Base-by-base conservation (phyloP, 2,113 vertebrate species). In the Aegithalos caudatus region DNA sequence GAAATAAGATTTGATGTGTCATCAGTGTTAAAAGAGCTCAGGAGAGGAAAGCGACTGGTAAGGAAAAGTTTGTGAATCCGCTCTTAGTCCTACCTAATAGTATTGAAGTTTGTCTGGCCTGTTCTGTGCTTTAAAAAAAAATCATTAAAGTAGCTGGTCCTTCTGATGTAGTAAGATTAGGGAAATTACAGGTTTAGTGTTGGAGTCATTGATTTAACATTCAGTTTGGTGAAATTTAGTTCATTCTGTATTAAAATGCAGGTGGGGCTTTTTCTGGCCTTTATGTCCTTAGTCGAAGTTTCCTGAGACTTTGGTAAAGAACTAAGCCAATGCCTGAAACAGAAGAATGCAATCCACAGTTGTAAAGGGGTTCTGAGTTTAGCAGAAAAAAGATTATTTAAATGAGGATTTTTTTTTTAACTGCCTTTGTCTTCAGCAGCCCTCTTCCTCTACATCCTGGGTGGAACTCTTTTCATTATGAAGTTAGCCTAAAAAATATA, bases 41-140 rank as follows among this genome's bases (percentile, higher is more conserved):
- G 9, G 48, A 98, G 98, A 97, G 98, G 98, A 94, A 98, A 94
- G 81, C 94, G 84, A 12, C 88, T 98, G 98, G 98, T 98, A 97
- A 98, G 97, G 58, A 92, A 7, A 60, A 53, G 27, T 81, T 85
- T 90, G 71, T 84, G 29, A 83, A 45, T 62, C 38, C 85, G 53
- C 38, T 7, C 14, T 72, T 81, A 40, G 27, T 84, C 10, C 27
- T 42, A 0, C 29, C 35, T 64, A 2, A 1, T 24, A 14, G 9
- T 50, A 14, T 33, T 64, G 53, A 67, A 60, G n/a, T 23, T 50
- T 62, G 42, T 88, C 35, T 87, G 35, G 35, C 31, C 56, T 78
- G 23, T 60, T 81, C 28, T 35, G 9, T 53, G 22, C 54, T 48
- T 87, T 38, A 15, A 54, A 66, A 77, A 57, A 64, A 54, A 6